Evolutionary conservation across 2,113 vertebrate genomes (phyloP).

Genomic region (Pristiophorus japonicus): DNA sequence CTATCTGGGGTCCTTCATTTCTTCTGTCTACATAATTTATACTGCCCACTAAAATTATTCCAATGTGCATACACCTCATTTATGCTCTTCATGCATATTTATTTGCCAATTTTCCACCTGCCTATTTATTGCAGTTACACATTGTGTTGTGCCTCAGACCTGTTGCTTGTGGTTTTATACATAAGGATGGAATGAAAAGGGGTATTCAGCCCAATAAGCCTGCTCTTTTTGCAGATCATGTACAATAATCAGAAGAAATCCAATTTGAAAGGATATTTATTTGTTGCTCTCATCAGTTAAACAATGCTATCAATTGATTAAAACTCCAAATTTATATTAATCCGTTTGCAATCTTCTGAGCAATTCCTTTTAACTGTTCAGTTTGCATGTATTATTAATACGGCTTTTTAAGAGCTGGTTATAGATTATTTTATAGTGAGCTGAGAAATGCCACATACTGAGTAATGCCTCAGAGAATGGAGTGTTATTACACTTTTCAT

Average conservation of each 20-base stretch:
- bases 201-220: background rate
- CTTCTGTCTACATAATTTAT: background rate
- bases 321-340: constrained; percentile 27
- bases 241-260: background rate
- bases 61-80: background rate
- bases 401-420: background rate
- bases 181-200: background rate
- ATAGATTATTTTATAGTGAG: constrained; percentile 18
- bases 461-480: background rate
- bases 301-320: constrained; percentile 13
- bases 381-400: constrained; percentile 20
- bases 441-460: background rate
- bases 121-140: background rate
- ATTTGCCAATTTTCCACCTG: background rate
- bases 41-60: background rate
- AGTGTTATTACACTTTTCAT: constrained; percentile 19
- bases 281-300: background rate
- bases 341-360: constrained; percentile 18
- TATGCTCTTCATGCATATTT: background rate
- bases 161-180: background rate
- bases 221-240: background rate
- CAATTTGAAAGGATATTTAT: background rate
- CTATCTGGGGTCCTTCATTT: background rate
- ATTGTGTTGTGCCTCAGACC: background rate
- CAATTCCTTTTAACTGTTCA: constrained; percentile 16